Base-by-base conservation (phyloP, 2,113 vertebrate genomes). In the Kryptolebias marmoratus region DNA sequence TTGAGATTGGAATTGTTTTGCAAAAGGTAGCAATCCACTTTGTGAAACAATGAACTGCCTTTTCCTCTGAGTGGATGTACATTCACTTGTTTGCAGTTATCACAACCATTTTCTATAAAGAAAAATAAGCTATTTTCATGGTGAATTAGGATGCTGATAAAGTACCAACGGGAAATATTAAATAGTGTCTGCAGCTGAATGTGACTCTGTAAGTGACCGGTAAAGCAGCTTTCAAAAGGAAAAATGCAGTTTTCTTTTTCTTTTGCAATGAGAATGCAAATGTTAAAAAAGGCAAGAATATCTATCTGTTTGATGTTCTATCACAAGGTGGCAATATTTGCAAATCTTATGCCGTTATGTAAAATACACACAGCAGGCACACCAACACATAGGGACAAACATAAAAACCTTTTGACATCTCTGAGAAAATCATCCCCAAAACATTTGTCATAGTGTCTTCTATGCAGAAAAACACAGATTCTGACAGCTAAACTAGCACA, bases 401-500 rank as follows among this genome's bases (percentile, higher is more conserved):
- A 59, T 47, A 66, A 75, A 42, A 71, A 66, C 44, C 68, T 47
- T 56, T 68, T 73, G 77, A 87, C 67, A 83, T 82, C 72, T 80
- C 31, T 13, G 56, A 54, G 59, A 59, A 85, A 75, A 16, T 75
- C 50, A 44, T 63, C 64, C 49, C 52, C 30, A 52, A 81, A 87
- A 61, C 78, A 72, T 71, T 71, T 68, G 65, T 58, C 58, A 70
- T 30, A 1, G 73, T 69, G 80, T 68, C 78, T 32, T 58, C 12
- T 30, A 48, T 73, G 76, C 63, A 80, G 68, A 82, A 79, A 80
- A 49, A 56, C 49, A 55, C 31, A 60, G 15, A 48, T 57, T 68
- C 67, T 86, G 77, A 84, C 81, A 83, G 82, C 74, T 82, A 72
- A 85, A 72, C 65, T 73, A 79, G 68, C 70, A 56, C 73, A 73